Base-by-base conservation (phyloP, 2,888 invertebrate genomes). In the Hirudinaria manillensis region DNA sequence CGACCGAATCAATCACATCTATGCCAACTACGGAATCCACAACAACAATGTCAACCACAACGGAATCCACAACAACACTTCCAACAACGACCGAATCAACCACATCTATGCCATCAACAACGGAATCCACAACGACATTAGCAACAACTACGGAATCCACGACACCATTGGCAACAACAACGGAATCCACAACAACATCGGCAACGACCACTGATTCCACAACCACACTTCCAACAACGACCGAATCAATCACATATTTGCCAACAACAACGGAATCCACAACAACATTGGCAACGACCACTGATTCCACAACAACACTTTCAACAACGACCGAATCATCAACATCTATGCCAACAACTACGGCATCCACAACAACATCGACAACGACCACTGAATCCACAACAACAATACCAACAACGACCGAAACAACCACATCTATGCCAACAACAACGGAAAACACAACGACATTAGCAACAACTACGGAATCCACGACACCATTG, bases 41-140 rank as follows among this genome's bases (percentile, higher is more conserved):
- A n/a, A n/a, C n/a, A n/a, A n/a, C n/a, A n/a, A n/a, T n/a, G n/a
- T n/a, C n/a, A n/a, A n/a, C n/a, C n/a, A n/a, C n/a, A n/a, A n/a
- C n/a, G n/a, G n/a, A n/a, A n/a, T n/a, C n/a, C n/a, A n/a, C n/a
- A n/a, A n/a, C n/a, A n/a, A n/a, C n/a, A n/a, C n/a, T n/a, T n/a
- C n/a, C n/a, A n/a, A 56, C 56, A 56, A 56, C n/a, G 6, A 53
- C 53, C 13, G n/a, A 24, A 56, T 56, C 56, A 56, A 56, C 56
- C 27, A 56, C 27, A 56, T 6, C 56, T 7, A 16, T 21, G 27
- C 56, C 27, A 56, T 7, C 56, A 56, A 56, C 56, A 56, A 27
- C 56, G 16, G 56, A 24, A 56, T 56, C 56, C 3, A 56, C 56
- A 3, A 56, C 56, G 13, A 24, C 56, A 3, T 3, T 21, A 6